Evolutionary conservation across 2,113 vertebrate genomes (phyloP).

Genomic region (Rostratula benghalensis): DNA sequence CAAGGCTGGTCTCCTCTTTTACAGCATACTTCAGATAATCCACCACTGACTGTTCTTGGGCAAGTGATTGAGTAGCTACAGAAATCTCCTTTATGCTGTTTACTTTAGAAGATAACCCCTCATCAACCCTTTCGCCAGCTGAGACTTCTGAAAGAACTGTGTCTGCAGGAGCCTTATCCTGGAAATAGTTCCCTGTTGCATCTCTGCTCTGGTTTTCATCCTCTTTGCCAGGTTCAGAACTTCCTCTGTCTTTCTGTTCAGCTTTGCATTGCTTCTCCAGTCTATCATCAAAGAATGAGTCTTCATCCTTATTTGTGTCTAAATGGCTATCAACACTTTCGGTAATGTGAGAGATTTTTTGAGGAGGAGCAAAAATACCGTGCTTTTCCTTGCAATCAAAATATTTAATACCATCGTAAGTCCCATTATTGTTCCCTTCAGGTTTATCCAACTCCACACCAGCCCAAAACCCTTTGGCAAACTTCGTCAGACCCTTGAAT

Average conservation of each 20-base stretch:
- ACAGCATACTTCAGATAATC: slow-evolving; percentile 56
- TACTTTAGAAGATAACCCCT: neutral
- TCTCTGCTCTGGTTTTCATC: slow-evolving; percentile 41
- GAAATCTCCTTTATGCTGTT: slow-evolving; percentile 9
- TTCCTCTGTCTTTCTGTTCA: slow-evolving; percentile 46
- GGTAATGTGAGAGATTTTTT: slow-evolving; percentile 86
- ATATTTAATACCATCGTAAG: slow-evolving; percentile 85
- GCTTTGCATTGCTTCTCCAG: slow-evolving; percentile 63
- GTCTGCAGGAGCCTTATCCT: slow-evolving; percentile 49
- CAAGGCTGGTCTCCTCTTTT: slow-evolving; percentile 28
- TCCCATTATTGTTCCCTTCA: slow-evolving; percentile 93
- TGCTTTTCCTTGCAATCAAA: slow-evolving; percentile 87
- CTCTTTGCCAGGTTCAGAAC: slow-evolving; percentile 40
- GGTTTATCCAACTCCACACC: slow-evolving; percentile 92
- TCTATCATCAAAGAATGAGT: slow-evolving; percentile 77
- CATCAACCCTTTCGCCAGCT: slow-evolving; percentile 27
- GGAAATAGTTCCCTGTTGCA: slow-evolving; percentile 20
- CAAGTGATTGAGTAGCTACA: neutral
- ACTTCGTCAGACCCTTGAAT: slow-evolving; percentile 90
- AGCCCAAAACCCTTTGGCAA: slow-evolving; percentile 93
- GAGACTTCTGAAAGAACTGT: slow-evolving; percentile 32
- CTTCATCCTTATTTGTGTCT: slow-evolving; percentile 82
- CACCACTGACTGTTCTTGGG: slow-evolving; percentile 44
- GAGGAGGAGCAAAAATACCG: slow-evolving; percentile 94
- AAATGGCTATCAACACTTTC: slow-evolving; percentile 72